Base-by-base conservation (phyloP, 1,140 invertebrate species). In the Amphibalanus amphitrite region DNA sequence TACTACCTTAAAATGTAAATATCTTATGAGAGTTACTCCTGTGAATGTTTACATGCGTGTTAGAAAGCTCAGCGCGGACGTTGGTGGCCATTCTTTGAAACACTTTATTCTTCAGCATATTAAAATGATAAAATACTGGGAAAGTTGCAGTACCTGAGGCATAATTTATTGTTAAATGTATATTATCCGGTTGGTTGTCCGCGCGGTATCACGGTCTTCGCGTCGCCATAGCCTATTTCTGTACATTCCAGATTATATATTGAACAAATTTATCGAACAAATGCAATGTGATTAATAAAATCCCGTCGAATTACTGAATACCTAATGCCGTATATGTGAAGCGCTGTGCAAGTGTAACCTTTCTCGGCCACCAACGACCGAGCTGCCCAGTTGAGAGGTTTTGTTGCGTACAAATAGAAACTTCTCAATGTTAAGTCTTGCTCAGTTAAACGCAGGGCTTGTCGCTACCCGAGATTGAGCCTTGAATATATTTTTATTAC, bases 221-320 rank as follows among this genome's bases (percentile, higher is more conserved):
- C 47, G 13, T 23, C 10, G 47, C 20, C 13, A 59, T 59, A 59
- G 47, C 10, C 10, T 59, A 59, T 59, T 59, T 59, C 47, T 59
- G 47, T 59, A 59, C 47, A 59, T 59, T 59, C 47, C 47, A 59
- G 47, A 59, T 59, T 59, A 59, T 59, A 59, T 59, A 23, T 20
- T 59, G 47, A 59, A 59, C 47, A 59, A 59, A 59, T 59, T 59
- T 59, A 59, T 59, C 47, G 47, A 59, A 59, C 47, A 59, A 59
- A 59, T 59, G 23, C 13, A 59, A 59, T 38, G 33, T 38, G 33
- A 38, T 38, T n/a, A 15, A 15, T 38, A 38, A 38, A 38, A 38
- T 38, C 33, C 15, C 15, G 33, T 38, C 33, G 33, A 38, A 38
- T 15, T 38, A 38, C 33, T 38, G 33, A 15, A 38, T 38, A 38